phyloP scores from a whole-genome alignment of 1,140 invertebrate genomes.

The Arctopsyche grandis region DNA sequence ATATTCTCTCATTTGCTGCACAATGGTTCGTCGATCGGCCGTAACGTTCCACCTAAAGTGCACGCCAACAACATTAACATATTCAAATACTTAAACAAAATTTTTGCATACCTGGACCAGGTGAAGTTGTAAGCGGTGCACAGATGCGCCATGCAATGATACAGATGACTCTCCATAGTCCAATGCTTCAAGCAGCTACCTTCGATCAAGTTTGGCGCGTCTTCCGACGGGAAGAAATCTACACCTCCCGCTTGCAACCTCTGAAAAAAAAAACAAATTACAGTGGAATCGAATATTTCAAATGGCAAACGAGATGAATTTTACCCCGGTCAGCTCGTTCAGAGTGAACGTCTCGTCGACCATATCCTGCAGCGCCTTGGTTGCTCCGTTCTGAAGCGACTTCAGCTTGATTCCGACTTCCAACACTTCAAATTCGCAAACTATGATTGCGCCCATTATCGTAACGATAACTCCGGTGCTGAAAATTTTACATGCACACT shows the following conservation, averaged over 20 bases:
- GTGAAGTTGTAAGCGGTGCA: constrained; percentile 82
- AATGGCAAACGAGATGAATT: not conserved
- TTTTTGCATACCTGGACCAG: constrained; percentile 72
- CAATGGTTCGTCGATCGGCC: constrained; percentile 49
- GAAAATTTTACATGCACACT: constrained; percentile 22
- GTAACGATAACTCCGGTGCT: constrained; percentile 47
- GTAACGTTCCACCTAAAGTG: constrained; percentile 48
- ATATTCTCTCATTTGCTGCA: constrained; percentile 51
- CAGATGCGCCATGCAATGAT: constrained; percentile 84
- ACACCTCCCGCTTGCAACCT: constrained; percentile 79
- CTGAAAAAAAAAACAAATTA: constrained; percentile 64
- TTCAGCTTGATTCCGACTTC: constrained; percentile 43
- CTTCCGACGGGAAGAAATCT: constrained; percentile 89
- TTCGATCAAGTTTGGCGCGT: constrained; percentile 86
- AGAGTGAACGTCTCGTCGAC: constrained; percentile 41
- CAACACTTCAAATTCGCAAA: constrained; percentile 46
- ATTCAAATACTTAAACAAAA: not conserved
- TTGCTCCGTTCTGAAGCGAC: constrained; percentile 52
- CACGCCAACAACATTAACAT: too few species aligned
- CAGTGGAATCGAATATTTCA: not conserved
- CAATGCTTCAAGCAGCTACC: constrained; percentile 78
- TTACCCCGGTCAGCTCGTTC: constrained; percentile 41
- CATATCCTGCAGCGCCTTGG: constrained; percentile 50
- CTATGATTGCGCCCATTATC: constrained; percentile 51
- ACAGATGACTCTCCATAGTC: constrained; percentile 80